A percentile compares a stretch with the other conserved stretches of the same genome.
Conservation (phyloP, 2,888 invertebrate genomes). For the Lamellibrachia satsuma region DNA sequence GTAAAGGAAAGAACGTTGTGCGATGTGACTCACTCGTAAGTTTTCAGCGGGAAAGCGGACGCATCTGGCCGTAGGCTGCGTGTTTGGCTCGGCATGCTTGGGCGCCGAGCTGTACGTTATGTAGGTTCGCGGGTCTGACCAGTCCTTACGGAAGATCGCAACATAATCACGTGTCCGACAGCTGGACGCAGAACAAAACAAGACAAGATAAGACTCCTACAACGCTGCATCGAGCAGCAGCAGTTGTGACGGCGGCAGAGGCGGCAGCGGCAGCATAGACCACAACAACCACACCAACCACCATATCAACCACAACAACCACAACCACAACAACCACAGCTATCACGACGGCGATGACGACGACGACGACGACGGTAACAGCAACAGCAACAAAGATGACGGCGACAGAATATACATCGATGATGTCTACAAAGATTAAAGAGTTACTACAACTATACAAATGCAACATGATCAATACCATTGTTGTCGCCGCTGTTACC, state of each 20-base stretch:
- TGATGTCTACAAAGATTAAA: background rate
- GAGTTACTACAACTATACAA: no score
- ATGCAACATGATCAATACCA: no score
- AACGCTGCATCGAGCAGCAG: background rate
- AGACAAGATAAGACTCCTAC: background rate
- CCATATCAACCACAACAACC: background rate
- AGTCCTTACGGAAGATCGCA: background rate
- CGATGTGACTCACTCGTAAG: background rate
- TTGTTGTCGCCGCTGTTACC: no score
- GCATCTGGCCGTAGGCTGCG: background rate
- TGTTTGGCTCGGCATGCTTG: background rate
- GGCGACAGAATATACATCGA: no score
- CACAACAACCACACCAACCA: background rate
- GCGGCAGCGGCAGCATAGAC: background rate
- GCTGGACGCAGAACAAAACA: background rate
- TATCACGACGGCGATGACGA: no score
- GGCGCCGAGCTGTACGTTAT: background rate
- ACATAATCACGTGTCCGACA: background rate
- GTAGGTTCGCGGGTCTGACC: constrained; percentile 7
- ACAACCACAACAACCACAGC: background rate
- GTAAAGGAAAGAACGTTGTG: background rate
- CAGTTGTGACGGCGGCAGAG: background rate
- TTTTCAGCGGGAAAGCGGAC: background rate
- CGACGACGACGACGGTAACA: background rate
- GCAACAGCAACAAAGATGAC: background rate